Evolutionary conservation across 2,888 invertebrate species (phyloP).

Genomic region (Agrotis segetum): DNA sequence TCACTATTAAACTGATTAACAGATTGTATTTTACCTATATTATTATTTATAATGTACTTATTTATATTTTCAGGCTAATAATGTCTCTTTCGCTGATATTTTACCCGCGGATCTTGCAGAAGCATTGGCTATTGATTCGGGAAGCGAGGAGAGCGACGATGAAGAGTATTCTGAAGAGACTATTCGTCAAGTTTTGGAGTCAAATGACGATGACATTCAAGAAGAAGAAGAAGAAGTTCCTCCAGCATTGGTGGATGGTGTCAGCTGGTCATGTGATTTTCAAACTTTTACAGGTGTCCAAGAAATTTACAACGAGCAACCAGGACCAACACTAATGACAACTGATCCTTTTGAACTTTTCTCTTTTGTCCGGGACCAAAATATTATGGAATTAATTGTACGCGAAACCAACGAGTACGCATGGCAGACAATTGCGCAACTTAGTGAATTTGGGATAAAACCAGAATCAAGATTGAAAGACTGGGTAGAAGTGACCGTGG

Average conservation of each 20-base stretch:
- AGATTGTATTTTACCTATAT: slow-evolving; percentile 15
- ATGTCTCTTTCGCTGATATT: slow-evolving; percentile 24
- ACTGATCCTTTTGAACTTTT: slow-evolving; percentile 33
- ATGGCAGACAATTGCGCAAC: slow-evolving; percentile 16
- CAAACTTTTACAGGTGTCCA: slow-evolving; percentile 20
- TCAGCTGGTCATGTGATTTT: slow-evolving; percentile 6
- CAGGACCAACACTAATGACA: slow-evolving; percentile 3
- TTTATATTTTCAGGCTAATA: slow-evolving; percentile 20
- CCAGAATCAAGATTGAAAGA: slow-evolving; percentile 25
- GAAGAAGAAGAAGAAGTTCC: slow-evolving; percentile 5
- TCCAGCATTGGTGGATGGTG: slow-evolving; percentile 6
- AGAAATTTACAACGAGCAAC: slow-evolving; percentile 8
- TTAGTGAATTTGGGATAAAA: slow-evolving; percentile 17
- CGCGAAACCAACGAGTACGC: slow-evolving; percentile 35
- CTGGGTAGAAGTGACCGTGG: slow-evolving; percentile 25
- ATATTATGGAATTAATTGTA: slow-evolving; percentile 28
- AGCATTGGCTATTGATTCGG: slow-evolving; percentile 21
- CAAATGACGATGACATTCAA: slow-evolving; percentile 28
- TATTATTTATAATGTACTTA: slow-evolving; percentile 14
- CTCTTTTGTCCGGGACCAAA: slow-evolving; percentile 31
- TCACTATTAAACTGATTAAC: too few relatives aligned
- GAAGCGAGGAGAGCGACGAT: slow-evolving; percentile 14
- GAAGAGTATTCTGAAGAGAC: slow-evolving; percentile 17
- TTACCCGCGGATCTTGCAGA: slow-evolving; percentile 20
- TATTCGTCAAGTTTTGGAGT: slow-evolving; percentile 23